phyloP scores from a whole-genome alignment of 2,797 vertebrate genomes.

The Phoebastria nigripes region DNA sequence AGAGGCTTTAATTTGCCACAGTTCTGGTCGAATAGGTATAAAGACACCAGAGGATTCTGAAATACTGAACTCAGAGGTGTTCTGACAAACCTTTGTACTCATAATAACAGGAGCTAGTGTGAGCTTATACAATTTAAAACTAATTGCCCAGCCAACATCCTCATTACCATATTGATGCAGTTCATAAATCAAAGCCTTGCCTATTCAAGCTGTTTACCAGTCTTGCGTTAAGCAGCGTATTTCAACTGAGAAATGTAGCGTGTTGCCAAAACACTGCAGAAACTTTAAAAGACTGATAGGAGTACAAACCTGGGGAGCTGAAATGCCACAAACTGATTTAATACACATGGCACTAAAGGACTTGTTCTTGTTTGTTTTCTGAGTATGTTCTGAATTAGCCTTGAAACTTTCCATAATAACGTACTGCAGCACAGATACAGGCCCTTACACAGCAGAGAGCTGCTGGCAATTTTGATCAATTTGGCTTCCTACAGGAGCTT shows the following conservation, averaged over 20 bases:
- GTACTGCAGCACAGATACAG: not conserved
- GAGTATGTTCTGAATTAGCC: not conserved
- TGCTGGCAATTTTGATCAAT: not conserved
- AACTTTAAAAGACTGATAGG: not conserved
- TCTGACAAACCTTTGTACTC: slow-evolving; percentile 53
- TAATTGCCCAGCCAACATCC: slow-evolving; percentile 52
- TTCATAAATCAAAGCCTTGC: slow-evolving; percentile 64
- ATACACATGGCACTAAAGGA: not conserved
- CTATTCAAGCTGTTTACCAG: slow-evolving; percentile 42
- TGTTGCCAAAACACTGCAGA: slow-evolving; percentile 34
- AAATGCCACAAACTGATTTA: not conserved
- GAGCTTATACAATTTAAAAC: slow-evolving; percentile 53
- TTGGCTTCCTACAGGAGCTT: not conserved
- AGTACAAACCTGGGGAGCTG: not conserved
- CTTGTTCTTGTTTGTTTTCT: slow-evolving; percentile 28
- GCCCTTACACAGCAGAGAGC: not conserved
- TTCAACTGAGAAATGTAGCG: not conserved
- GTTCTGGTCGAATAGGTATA: slow-evolving; percentile 29
- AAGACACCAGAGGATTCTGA: slow-evolving; percentile 30
- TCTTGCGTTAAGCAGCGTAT: not conserved
- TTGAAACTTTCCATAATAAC: not conserved
- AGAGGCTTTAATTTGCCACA: slow-evolving; percentile 14
- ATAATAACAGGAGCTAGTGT: slow-evolving; percentile 38
- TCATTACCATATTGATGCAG: slow-evolving; percentile 60
- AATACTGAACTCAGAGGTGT: slow-evolving; percentile 40